A percentile compares a stretch with the other conserved stretches of the same genome.
Conservation (phyloP, 2,797 vertebrate species). For the Psittacula derbiana region DNA sequence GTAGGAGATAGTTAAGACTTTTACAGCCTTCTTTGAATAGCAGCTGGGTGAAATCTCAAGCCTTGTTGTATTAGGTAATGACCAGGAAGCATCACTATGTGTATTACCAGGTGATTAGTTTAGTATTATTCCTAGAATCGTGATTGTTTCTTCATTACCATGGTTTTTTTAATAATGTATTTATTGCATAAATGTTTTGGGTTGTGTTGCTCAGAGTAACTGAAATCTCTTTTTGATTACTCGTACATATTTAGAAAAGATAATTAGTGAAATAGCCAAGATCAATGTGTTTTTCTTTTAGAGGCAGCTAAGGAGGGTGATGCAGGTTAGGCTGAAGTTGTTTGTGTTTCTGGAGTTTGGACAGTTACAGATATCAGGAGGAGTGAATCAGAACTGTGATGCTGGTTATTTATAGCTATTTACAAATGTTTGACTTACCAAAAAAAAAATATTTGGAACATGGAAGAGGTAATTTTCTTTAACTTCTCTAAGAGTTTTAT, state of each 20-base stretch:
- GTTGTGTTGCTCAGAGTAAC: not conserved
- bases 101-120: not conserved
- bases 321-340: not conserved
- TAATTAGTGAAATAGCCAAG: not conserved
- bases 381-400: not conserved
- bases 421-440: not conserved
- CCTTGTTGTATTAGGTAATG: not conserved
- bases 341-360: not conserved
- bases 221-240: not conserved
- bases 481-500: not conserved
- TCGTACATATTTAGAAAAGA: not conserved
- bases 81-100: not conserved
- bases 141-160: not conserved
- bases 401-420: slow-evolving; percentile 7
- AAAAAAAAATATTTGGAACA: not conserved
- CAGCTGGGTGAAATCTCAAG: not conserved
- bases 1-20: not conserved
- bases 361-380: not conserved
- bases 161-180: not conserved
- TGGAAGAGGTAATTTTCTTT: not conserved
- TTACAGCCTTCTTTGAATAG: not conserved
- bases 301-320: not conserved
- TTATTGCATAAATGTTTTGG: not conserved
- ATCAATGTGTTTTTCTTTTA: not conserved
- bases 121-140: not conserved